phyloP scores from a whole-genome alignment of 2,113 vertebrate genomes.

The pig (Sus scrofa) region DNA sequence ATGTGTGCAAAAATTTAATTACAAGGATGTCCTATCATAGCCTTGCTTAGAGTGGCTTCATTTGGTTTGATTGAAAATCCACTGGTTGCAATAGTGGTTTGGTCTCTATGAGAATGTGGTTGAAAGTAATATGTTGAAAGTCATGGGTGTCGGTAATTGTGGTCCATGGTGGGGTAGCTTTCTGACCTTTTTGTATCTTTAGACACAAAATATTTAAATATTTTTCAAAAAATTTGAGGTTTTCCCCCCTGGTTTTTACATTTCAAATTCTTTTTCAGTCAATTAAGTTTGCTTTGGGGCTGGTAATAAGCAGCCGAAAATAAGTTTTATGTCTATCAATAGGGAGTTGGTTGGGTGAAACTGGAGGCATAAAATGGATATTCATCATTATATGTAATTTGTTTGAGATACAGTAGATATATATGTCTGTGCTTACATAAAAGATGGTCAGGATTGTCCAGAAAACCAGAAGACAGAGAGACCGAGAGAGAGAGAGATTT shows the following conservation, averaged over 20 bases:
- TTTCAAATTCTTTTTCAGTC: neutral
- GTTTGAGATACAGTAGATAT: neutral
- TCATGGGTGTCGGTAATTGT: neutral
- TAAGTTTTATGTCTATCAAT: neutral
- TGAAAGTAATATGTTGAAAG: neutral
- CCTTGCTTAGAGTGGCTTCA: neutral
- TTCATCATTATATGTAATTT: too few relatives aligned
- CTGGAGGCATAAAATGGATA: neutral
- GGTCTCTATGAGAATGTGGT: neutral
- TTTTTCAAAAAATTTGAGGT: neutral
- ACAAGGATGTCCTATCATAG: neutral
- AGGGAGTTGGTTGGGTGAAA: neutral
- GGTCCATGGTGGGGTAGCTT: neutral
- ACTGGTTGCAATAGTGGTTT: neutral
- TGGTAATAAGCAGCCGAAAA: neutral
- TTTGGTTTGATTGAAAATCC: constrained; percentile 5
- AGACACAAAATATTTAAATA: constrained; percentile 1
- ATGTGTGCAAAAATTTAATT: constrained; percentile 63
- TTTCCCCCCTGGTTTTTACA: neutral
- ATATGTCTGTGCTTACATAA: neutral
- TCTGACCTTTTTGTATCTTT: neutral
- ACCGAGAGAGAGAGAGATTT: neutral
- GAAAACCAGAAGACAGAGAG: neutral
- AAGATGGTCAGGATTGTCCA: neutral
- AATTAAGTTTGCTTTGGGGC: neutral